phyloP scores from a whole-genome alignment of 2,113 vertebrate species.

The Thalassarche chlororhynchos region DNA sequence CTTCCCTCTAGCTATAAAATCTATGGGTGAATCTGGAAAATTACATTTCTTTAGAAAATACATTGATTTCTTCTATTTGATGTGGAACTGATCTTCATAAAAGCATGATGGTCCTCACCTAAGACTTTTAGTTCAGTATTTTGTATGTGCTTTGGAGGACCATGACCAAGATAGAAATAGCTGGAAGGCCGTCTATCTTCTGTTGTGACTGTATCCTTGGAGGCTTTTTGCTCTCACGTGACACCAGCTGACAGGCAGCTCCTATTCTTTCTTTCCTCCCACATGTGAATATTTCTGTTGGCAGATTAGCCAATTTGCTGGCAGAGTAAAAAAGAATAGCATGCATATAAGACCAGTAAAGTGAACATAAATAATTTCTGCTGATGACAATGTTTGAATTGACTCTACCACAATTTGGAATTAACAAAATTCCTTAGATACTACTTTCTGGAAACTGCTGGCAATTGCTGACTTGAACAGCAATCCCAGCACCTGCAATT shows the following conservation, averaged over 20 bases:
- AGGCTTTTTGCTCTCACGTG: neutral
- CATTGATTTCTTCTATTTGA: neutral
- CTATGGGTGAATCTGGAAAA: neutral
- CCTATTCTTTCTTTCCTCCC: neutral
- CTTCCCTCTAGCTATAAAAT: neutral
- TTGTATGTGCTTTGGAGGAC: neutral
- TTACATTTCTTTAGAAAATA: neutral
- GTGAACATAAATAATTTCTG: neutral
- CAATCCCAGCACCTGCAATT: slow-evolving; percentile 14
- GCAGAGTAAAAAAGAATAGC: neutral
- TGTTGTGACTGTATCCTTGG: neutral
- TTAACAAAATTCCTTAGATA: neutral
- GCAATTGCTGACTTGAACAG: neutral
- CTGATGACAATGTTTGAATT: neutral
- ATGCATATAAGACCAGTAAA: neutral
- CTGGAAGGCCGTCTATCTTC: neutral
- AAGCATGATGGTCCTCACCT: neutral
- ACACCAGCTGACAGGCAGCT: neutral
- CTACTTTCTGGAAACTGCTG: neutral
- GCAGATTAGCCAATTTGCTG: neutral
- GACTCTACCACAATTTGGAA: neutral
- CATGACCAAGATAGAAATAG: neutral
- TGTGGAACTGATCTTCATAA: neutral
- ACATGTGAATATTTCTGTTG: neutral
- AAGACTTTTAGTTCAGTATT: neutral